Conservation (phyloP, 1,140 invertebrate species). For the Pseudomyrmex flavicornis region DNA sequence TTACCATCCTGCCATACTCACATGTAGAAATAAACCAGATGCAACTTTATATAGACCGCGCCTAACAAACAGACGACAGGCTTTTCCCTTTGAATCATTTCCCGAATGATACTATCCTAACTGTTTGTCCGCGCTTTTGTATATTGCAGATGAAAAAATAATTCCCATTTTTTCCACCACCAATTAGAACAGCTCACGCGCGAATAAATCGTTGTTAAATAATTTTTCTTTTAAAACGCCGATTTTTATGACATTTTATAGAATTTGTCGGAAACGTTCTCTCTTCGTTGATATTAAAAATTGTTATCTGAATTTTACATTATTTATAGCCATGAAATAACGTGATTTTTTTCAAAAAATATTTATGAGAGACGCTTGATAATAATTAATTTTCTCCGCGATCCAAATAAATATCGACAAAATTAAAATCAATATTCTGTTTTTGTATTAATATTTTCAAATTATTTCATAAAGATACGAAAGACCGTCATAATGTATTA, state of each 20-base stretch:
- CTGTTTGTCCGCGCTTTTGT: not conserved
- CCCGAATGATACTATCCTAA: not conserved
- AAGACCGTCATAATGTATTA: not conserved
- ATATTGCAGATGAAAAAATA: not conserved
- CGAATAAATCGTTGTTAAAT: not conserved
- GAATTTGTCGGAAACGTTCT: not conserved
- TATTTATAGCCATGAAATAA: slow-evolving; percentile 16
- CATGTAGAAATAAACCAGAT: slow-evolving; percentile 38
- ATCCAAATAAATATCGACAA: not conserved
- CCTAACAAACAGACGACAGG: slow-evolving; percentile 21
- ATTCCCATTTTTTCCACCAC: not conserved
- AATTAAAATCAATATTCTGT: not conserved
- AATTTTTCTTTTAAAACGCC: not conserved
- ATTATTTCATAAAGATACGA: not conserved
- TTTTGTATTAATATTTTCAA: not conserved
- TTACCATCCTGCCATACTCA: slow-evolving; percentile 21
- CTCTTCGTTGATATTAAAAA: not conserved
- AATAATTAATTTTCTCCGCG: not conserved
- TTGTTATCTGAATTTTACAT: not conserved
- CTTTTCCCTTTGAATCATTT: slow-evolving; percentile 7
- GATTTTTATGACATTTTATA: not conserved
- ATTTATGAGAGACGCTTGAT: not conserved
- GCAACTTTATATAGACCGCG: slow-evolving; percentile 36
- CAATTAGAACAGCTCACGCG: not conserved
- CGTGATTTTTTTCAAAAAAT: not conserved